Base-by-base conservation (phyloP, 2,113 vertebrate genomes). In the Podilymbus podiceps region DNA sequence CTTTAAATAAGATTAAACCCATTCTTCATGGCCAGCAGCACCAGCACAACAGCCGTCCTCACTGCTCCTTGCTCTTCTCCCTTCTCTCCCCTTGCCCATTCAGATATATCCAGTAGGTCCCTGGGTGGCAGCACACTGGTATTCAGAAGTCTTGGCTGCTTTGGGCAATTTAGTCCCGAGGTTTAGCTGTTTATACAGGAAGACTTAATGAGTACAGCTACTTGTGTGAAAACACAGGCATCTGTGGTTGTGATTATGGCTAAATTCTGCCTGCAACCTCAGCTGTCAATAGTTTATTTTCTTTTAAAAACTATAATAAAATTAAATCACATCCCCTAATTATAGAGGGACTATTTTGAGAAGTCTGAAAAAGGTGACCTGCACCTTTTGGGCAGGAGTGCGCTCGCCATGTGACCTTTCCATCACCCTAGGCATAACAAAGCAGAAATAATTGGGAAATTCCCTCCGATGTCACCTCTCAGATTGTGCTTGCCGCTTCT, bases 201-300 rank as follows among this genome's bases (percentile, higher is more conserved):
- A 85, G 81, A 96, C 74, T 97, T 89, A 97, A 95, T 73, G 67
- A 94, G 62, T 89, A 78, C 24, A 83, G 71, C n/a, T 84, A 69
- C 72, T 95, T 95, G 72, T 89, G 87, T 95, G 83, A 96, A 97
- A 97, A 96, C 82, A 81, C 50, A 89, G 85, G 93, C 89, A 95
- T 89, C 81, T 93, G 89, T 77, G 74, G 76, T 91, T 83, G 67
- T 40, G 75, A 94, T 67, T 81, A 87, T 14, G 78, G 95, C 94
- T 95, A 89, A 90, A 96, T 96, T 95, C 86, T 90, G 92, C 79
- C 75, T 93, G 71, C 77, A 94, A 95, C 82, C 78, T 97, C 91
- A 93, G 79, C 87, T 96, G 85, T 93, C 85, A 93, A 84, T 81
- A 93, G 68, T 72, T 88, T 77, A 96, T 74, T 84, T 75, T 67